Conservation (phyloP, 2,888 invertebrate genomes). For the Agrotis segetum region DNA sequence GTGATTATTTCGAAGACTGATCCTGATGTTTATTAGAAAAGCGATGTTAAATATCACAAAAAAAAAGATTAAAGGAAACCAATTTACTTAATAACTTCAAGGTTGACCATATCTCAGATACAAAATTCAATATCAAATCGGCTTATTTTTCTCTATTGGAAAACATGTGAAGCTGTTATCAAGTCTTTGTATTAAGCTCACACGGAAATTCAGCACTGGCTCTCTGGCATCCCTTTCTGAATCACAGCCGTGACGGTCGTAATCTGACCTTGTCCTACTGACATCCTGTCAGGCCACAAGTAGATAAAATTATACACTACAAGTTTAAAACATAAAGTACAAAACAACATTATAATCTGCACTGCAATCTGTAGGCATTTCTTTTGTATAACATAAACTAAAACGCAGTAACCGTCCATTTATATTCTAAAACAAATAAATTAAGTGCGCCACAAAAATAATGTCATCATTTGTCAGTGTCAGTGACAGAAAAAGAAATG, state of each 20-base stretch:
- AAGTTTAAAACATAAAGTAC: background rate
- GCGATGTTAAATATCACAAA: constrained; percentile 12
- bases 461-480: constrained; percentile 1
- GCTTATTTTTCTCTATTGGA: background rate
- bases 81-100: background rate
- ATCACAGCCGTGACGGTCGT: constrained; percentile 23
- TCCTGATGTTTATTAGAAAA: constrained; percentile 24
- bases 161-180: constrained; percentile 12
- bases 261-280: constrained; percentile 47
- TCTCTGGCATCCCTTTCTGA: constrained; percentile 30
- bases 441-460: background rate
- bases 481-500: constrained; percentile 19
- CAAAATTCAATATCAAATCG: background rate
- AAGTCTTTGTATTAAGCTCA: background rate
- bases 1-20: constrained; percentile 26
- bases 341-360: background rate
- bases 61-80: background rate
- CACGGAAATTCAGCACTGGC: constrained; percentile 1
- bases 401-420: background rate
- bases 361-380: background rate
- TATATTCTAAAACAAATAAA: background rate
- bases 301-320: constrained; percentile 35
- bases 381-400: background rate
- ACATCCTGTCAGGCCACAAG: constrained; percentile 33
- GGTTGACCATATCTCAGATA: constrained; percentile 1